These are phyloP conservation scores for Hyposoter didymator DNA, from an alignment of 2,888 invertebrate genomes.

Conservation along the genomic window DNA sequence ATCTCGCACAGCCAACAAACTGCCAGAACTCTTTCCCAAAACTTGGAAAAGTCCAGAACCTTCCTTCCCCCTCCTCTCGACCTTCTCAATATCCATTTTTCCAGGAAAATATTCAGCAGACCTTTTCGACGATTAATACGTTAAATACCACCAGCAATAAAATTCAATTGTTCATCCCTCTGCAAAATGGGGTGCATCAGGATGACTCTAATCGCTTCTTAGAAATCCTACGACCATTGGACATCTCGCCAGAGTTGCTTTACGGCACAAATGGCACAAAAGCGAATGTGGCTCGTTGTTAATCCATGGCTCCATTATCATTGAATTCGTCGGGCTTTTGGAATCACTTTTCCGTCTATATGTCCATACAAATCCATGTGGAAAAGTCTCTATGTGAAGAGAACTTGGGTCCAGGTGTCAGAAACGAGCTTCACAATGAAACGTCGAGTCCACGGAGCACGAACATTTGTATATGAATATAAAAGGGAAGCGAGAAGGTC, in stretches of 20 bases:
- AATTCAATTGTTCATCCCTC: conserved; percentile 14
- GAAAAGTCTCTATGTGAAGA: not conserved
- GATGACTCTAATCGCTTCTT: conserved; percentile 62
- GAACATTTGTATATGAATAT: conserved; percentile 34
- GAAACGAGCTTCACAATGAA: conserved; percentile 79
- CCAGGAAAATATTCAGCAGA: not conserved
- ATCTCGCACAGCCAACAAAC: not conserved
- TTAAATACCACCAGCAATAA: not conserved
- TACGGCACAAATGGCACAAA: conserved; percentile 4
- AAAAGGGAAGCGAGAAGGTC: conserved; percentile 57
- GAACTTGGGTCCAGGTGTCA: conserved; percentile 79
- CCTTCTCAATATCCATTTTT: not conserved
- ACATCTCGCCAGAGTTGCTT: conserved; percentile 43
- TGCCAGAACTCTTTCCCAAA: not conserved
- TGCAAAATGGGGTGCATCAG: conserved; percentile 40
- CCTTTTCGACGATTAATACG: not conserved
- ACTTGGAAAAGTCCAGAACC: not conserved
- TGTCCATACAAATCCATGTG: not conserved
- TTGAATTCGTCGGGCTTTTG: conserved; percentile 48
- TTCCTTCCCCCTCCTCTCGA: not conserved
- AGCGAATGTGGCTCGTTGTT: conserved; percentile 8
- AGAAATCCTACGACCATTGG: conserved; percentile 54
- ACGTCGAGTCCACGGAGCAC: conserved; percentile 77
- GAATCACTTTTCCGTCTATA: not conserved
- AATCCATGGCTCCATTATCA: conserved; percentile 43